Evolutionary conservation across 2,888 invertebrate genomes (phyloP).

Genomic region (Hydropsyche betteni): DNA sequence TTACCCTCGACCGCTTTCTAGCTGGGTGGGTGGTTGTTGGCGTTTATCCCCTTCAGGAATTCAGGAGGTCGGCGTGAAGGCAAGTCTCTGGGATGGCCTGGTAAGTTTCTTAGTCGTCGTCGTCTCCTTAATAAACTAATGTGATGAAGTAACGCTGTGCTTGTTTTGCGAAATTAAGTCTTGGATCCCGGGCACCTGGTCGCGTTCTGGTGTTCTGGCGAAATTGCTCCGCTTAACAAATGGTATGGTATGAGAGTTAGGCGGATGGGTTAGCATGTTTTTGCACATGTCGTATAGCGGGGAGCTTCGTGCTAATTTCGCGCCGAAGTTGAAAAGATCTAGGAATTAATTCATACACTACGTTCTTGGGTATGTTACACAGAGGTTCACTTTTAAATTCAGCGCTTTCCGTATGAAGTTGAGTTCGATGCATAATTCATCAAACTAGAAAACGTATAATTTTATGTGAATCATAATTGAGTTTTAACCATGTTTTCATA

Average conservation of each 20-base stretch:
- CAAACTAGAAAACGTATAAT: no score
- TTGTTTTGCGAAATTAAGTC: slow-evolving; percentile 19
- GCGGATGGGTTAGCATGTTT: not conserved
- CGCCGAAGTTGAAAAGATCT: not conserved
- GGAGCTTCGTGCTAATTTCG: not conserved
- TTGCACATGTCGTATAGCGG: not conserved
- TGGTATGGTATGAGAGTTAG: not conserved
- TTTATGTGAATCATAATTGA: no score
- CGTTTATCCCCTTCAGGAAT: slow-evolving; percentile 1
- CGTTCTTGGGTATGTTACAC: no score
- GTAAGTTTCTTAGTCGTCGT: not conserved
- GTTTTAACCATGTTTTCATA: no score
- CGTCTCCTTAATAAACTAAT: slow-evolving; percentile 22
- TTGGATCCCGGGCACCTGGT: not conserved
- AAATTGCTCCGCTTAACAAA: slow-evolving; percentile 15
- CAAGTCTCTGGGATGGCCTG: not conserved
- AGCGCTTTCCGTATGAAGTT: no score
- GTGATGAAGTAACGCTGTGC: slow-evolving; percentile 6
- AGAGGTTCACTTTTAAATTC: no score
- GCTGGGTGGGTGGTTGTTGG: not conserved
- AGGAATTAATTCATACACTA: no score
- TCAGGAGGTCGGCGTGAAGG: not conserved
- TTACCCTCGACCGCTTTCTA: no score
- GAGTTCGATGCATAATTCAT: no score
- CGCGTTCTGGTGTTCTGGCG: slow-evolving; percentile 9